phyloP scores from a whole-genome alignment of 2,888 invertebrate genomes.

The Lasioglossum malachurum region DNA sequence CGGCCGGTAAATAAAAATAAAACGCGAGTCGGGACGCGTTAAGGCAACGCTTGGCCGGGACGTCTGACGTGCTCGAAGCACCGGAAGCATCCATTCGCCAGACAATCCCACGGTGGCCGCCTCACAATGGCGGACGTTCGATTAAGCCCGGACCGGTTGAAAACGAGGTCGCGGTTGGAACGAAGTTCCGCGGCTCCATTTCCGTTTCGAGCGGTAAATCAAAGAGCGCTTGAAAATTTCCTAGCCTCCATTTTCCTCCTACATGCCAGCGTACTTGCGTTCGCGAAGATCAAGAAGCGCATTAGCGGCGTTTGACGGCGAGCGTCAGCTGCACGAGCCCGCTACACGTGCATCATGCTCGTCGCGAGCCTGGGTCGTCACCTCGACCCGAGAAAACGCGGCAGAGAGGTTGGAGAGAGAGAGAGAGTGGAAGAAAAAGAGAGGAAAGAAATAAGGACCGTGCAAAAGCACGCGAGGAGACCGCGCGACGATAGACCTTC shows the following conservation, averaged over 20 bases:
- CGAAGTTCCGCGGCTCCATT: conserved; percentile 78
- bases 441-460: neutral
- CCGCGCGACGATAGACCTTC: conserved; percentile 34
- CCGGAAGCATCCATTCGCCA: conserved; percentile 53
- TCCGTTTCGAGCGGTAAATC: conserved; percentile 81
- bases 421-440: neutral
- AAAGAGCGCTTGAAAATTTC: conserved; percentile 80
- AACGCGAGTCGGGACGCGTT: conserved; percentile 48
- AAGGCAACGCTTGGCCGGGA: conserved; percentile 58
- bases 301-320: conserved; percentile 83
- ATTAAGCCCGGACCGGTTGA: conserved; percentile 58
- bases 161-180: conserved; percentile 68
- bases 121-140: conserved; percentile 62
- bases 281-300: conserved; percentile 75
- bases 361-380: neutral
- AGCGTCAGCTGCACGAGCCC: conserved; percentile 81
- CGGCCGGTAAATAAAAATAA: conserved; percentile 42
- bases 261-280: no score
- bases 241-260: conserved; percentile 14
- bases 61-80: conserved; percentile 61
- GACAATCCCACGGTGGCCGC: conserved; percentile 58
- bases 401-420: neutral
- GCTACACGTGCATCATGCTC: conserved; percentile 65
- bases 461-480: conserved; percentile 19
- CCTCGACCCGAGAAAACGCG: neutral